Evolutionary conservation across 2,888 invertebrate species (phyloP).

Genomic region (Cotesia congregata): DNA sequence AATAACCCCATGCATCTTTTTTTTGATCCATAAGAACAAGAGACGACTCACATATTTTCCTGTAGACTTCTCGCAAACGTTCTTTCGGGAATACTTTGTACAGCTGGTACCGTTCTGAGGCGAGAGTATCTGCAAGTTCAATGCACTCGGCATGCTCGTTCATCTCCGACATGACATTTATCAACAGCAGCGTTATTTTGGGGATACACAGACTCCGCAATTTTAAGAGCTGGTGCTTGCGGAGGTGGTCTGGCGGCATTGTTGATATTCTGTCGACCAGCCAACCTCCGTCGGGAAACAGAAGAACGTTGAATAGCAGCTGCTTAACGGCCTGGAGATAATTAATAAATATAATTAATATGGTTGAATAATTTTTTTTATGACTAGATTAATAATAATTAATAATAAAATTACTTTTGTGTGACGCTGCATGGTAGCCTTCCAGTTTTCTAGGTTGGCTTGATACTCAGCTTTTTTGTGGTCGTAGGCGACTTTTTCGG

Average conservation of each 20-base stretch:
- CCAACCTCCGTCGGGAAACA: conserved; percentile 94
- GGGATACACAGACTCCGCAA: conserved; percentile 88
- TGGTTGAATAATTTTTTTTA: neutral
- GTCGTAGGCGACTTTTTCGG: conserved; percentile 90
- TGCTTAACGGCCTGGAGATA: conserved; percentile 78
- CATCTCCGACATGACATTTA: conserved; percentile 84
- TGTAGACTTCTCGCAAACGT: conserved; percentile 82
- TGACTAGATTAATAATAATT: neutral
- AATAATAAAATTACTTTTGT: conserved; percentile 72
- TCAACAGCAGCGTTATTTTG: conserved; percentile 83
- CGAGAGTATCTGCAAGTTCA: conserved; percentile 84
- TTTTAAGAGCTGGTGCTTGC: conserved; percentile 80
- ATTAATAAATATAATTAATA: conserved; percentile 17
- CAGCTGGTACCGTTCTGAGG: conserved; percentile 83
- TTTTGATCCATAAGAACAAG: conserved; percentile 81
- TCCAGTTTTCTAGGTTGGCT: conserved; percentile 84
- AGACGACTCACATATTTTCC: conserved; percentile 84
- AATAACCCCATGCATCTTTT: conserved; percentile 86
- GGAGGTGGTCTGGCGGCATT: conserved; percentile 72
- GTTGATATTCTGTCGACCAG: conserved; percentile 78
- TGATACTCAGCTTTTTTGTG: conserved; percentile 85
- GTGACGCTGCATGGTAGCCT: conserved; percentile 78
- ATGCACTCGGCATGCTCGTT: conserved; percentile 82
- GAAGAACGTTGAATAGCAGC: conserved; percentile 85
- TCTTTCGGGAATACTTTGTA: conserved; percentile 87